Evolutionary conservation across 2,113 vertebrate genomes (phyloP).

Genomic region (Ornithorhynchus anatinus): DNA sequence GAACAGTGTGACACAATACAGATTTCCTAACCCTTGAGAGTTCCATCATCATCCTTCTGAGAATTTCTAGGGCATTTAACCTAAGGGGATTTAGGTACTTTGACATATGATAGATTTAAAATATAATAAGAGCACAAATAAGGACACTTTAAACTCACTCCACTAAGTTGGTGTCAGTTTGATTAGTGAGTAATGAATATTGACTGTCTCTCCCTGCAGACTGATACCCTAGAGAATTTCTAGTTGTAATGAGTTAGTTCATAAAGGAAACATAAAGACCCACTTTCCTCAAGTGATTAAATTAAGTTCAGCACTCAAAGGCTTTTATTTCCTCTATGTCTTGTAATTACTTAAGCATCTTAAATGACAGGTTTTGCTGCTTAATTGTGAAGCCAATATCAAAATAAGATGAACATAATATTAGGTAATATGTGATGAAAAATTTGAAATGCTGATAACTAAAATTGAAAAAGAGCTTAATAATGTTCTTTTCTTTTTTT

Average conservation of each 20-base stretch:
- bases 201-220: neutral
- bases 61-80: no score
- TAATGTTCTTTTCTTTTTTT: neutral
- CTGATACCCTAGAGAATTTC: neutral
- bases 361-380: slow-evolving; percentile 8
- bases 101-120: neutral
- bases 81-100: no score
- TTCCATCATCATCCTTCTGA: no score
- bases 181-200: neutral
- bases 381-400: neutral
- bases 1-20: no score
- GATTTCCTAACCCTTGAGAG: no score
- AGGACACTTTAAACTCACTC: neutral
- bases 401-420: neutral
- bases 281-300: slow-evolving; percentile 14
- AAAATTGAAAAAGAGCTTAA: neutral
- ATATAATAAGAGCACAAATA: neutral
- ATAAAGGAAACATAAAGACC: slow-evolving; percentile 16
- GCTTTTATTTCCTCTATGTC: slow-evolving; percentile 4
- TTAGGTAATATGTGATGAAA: neutral
- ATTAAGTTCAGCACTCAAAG: neutral
- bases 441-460: neutral
- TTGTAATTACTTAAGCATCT: slow-evolving; percentile 15
- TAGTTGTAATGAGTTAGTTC: slow-evolving; percentile 22
- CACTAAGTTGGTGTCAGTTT: neutral